Evolutionary conservation across 1,140 invertebrate species (phyloP), one percentile per base, ranked within the genome.

Genomic region (Leucophenga varia): DNA sequence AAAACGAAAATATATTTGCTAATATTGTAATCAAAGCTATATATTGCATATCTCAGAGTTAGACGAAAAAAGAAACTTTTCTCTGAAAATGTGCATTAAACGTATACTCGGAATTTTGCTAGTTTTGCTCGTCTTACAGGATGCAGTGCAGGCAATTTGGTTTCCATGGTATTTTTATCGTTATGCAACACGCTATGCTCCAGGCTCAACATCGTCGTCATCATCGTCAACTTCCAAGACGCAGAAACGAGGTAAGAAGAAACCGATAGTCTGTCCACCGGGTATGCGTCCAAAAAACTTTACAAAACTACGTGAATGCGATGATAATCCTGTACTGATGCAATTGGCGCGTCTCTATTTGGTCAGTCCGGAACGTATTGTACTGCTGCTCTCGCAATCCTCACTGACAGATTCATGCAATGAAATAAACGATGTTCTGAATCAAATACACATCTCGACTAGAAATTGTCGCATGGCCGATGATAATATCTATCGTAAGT

Each of bases 321-420:
- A 74, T 21, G 72, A 74, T 28, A 74, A 74, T 52, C 59, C 61
- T 7, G 31, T 74, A 21, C 46, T 74, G 13, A 39, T 68, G 42
- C 67, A 71, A 45, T 46, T 74, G 39, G 72, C 72, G 10, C 56
- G 63, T 3, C 53, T 74, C 3, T 64, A 72, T 37, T 49, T 67
- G 8, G 52, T 59, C 7, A 72, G 72, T 55, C 72, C 72, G 9
- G 72, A 74, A 45, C 50, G 72, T 6, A 70, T 74, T 47, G 48
- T 74, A 3, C 36, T 64, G 21, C 34, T 74, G 16, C 36, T 74
- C 28, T 49, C 72, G 0, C 51, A 57, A 36, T 55, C 61, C 1
- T 51, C 54, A 6, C 20, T 68, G 2, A 3, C 16, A 1, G 50
- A 57, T 1, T 55, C 57, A 5, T 72, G 67, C 17, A 40, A 39